Base-by-base conservation (phyloP, 1,140 invertebrate species). In the Cotesia typhae region DNA sequence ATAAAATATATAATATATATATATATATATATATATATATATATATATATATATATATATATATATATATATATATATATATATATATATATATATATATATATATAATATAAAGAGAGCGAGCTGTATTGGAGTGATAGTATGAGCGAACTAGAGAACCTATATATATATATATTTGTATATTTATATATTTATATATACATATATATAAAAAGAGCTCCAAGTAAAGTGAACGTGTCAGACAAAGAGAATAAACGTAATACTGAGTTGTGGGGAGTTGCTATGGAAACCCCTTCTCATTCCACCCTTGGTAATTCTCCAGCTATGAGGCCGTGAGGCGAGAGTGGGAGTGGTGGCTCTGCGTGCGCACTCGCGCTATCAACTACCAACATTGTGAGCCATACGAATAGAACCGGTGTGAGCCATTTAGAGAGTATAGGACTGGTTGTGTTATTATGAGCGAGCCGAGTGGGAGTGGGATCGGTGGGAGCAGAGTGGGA, bases 251-350 rank as follows among this genome's bases (percentile, higher is more conserved):
- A 6, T 6, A 4, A 78, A 28, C 64, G 71, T 78, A 76, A 83
- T 82, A 81, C 78, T 80, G 76, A 82, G 79, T 81, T 80, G 82
- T 84, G 82, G 85, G 85, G 84, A 82, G 85, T 85, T 86, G 84
- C 84, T 79, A 86, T 85, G 85, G 83, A 76, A 83, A 86, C 84
- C 78, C 82, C 83, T 82, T 77, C 81, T 74, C 79, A 77, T 82
- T 81, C 79, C 78, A 82, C 76, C 82, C 80, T 79, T 79, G 74
- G 76, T 47, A 47, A 28, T 47, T 47, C 71, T 72, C 63, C 70
- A 73, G 74, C 70, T 52, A 55, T 38, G 75, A 74, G 76, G 73
- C 77, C 77, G 71, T 55, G 52, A 9, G 67, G 67, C 35, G 37
- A 67, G 65, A 64, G 66, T 57, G 66, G 60, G 72, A 67, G 53